Evolutionary conservation across 1,140 invertebrate genomes (phyloP).

Genomic region (Scylla paramamosain): DNA sequence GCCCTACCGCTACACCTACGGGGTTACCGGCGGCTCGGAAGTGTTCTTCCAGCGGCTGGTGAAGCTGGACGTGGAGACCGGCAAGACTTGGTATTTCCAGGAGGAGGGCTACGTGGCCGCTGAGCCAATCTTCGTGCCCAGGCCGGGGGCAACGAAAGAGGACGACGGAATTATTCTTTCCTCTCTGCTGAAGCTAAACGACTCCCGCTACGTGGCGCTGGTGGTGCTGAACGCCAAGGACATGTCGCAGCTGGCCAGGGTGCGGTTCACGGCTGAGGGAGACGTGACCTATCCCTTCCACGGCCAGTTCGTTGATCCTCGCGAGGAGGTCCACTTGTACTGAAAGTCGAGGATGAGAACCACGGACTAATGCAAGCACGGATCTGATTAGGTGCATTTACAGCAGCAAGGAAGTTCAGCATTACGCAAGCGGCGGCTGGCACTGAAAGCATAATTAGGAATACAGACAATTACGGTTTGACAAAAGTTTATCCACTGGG

Average conservation of each 20-base stretch:
- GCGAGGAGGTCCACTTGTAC: slow-evolving; percentile 30
- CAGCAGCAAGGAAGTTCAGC: no score
- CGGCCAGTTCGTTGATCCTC: slow-evolving; percentile 74
- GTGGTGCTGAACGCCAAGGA: slow-evolving; percentile 79
- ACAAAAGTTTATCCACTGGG: no score
- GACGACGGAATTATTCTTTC: slow-evolving; percentile 80
- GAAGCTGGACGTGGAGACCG: slow-evolving; percentile 78
- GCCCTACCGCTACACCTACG: slow-evolving; percentile 68
- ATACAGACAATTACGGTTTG: no score
- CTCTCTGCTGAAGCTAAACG: slow-evolving; percentile 77
- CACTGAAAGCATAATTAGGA: no score
- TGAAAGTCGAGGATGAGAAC: background rate
- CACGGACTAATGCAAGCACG: background rate
- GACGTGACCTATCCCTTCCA: slow-evolving; percentile 79
- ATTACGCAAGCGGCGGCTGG: no score
- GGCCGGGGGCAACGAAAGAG: slow-evolving; percentile 78
- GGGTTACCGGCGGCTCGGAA: slow-evolving; percentile 5
- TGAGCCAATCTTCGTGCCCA: slow-evolving; percentile 79
- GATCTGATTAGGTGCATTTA: background rate
- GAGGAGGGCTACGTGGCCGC: slow-evolving; percentile 78
- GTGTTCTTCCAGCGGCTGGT: slow-evolving; percentile 74
- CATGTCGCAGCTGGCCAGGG: slow-evolving; percentile 78
- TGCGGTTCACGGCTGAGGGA: slow-evolving; percentile 78
- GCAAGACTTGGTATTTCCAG: slow-evolving; percentile 70
- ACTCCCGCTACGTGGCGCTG: slow-evolving; percentile 78